These are phyloP conservation scores for Neodontobutis hainanensis DNA, from an alignment of 2,113 vertebrate species.

Conservation along the genomic window DNA sequence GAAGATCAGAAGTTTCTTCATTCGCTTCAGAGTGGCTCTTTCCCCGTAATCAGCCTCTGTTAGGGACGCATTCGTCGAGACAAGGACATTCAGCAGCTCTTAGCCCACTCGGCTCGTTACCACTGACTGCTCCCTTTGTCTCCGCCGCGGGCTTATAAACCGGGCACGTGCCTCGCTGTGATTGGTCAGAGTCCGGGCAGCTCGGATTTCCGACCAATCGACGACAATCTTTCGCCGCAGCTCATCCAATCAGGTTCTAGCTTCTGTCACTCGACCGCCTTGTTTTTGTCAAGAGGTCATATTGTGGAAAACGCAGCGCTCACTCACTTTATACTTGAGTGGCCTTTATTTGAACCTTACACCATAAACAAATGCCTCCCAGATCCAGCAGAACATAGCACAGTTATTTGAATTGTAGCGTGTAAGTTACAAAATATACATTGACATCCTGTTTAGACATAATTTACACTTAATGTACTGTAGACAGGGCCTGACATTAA, in stretches of 20 bases:
- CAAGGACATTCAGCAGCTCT: conserved; percentile 64
- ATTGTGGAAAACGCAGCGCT: too few relatives aligned
- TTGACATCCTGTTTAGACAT: too few relatives aligned
- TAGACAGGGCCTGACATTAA: too few relatives aligned
- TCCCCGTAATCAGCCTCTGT: conserved; percentile 87
- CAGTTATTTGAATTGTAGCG: too few relatives aligned
- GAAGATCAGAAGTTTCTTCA: conserved; percentile 95
- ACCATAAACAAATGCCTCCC: too few relatives aligned
- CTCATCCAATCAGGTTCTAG: conserved; percentile 24
- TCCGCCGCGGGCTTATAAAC: conserved; percentile 45
- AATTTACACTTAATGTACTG: too few relatives aligned
- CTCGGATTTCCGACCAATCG: conserved; percentile 57
- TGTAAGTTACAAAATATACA: too few relatives aligned
- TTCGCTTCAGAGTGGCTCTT: conserved; percentile 89
- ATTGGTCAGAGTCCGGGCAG: neutral
- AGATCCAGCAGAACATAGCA: too few relatives aligned
- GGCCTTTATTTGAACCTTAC: too few relatives aligned
- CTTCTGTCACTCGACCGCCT: neutral
- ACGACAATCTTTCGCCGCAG: neutral
- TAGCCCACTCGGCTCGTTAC: conserved; percentile 54
- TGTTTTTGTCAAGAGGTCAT: neutral
- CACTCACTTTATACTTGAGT: too few relatives aligned
- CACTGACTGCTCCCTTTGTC: conserved; percentile 55
- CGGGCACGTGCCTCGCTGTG: neutral
- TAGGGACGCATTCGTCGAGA: conserved; percentile 78